Percentiles rank a stretch among this genome's conserved stretches.
These are phyloP conservation scores for Seriola quinqueradiata DNA, from an alignment of 2,113 vertebrate species.

Conservation along the genomic window DNA sequence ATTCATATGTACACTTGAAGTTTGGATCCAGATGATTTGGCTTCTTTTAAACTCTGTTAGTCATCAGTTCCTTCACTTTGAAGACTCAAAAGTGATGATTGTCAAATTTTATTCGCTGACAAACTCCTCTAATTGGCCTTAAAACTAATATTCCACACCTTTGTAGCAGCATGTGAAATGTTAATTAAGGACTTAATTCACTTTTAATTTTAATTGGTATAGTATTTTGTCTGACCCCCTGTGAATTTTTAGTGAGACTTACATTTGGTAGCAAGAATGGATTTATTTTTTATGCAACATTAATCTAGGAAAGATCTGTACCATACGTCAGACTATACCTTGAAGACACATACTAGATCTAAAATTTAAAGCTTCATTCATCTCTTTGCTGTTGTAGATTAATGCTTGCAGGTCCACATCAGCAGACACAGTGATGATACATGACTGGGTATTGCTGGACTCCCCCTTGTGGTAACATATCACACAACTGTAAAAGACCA, in stretches of 20 bases:
- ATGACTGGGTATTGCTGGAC: conserved; percentile 47
- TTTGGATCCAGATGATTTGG: not conserved
- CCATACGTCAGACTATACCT: not conserved
- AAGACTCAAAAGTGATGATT: conserved; percentile 28
- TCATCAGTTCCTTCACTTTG: conserved; percentile 7
- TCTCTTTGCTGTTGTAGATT: not conserved
- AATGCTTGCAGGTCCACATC: conserved; percentile 8
- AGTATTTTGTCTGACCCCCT: conserved; percentile 7
- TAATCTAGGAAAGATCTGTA: not conserved
- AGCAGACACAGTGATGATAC: conserved; percentile 13
- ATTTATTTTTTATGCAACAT: conserved; percentile 10
- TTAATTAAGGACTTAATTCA: conserved; percentile 20
- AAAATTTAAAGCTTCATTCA: not conserved
- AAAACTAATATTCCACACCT: conserved; percentile 7
- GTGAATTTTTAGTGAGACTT: not conserved
- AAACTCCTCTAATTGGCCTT: conserved; percentile 28
- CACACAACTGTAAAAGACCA: conserved; percentile 38
- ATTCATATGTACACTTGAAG: not conserved
- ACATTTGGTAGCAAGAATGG: not conserved
- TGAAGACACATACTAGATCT: not conserved
- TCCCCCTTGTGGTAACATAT: conserved; percentile 78
- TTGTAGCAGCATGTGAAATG: conserved; percentile 5
- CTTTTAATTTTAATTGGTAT: not conserved
- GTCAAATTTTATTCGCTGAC: conserved; percentile 21
- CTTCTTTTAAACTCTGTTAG: not conserved